Evolutionary conservation across 2,888 invertebrate genomes (phyloP).

Genomic region (Aelia acuminata): DNA sequence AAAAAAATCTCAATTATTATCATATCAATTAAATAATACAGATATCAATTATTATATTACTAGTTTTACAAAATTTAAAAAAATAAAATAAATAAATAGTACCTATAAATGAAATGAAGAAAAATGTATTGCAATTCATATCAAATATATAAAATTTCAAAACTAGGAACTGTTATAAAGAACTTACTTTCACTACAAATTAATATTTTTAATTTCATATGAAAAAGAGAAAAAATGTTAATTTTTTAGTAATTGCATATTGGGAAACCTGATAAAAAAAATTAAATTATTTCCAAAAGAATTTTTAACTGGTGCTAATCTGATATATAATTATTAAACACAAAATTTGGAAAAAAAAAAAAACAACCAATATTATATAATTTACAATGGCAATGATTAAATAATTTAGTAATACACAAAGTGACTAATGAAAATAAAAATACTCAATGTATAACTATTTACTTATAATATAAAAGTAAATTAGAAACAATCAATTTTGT

Average conservation of each 20-base stretch:
- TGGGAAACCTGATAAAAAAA: background rate
- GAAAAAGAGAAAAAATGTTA: background rate
- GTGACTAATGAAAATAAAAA: background rate
- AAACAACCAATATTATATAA: background rate
- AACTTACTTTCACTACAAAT: background rate
- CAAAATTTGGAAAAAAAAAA: background rate
- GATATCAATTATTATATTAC: background rate
- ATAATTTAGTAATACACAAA: background rate
- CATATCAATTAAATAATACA: background rate
- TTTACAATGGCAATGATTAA: slow-evolving; percentile 3
- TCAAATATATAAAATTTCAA: background rate
- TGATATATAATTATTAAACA: background rate
- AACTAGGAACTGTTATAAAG: slow-evolving; percentile 17
- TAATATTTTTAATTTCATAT: background rate
- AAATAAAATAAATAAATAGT: slow-evolving; percentile 14
- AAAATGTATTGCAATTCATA: background rate
- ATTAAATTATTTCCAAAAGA: background rate
- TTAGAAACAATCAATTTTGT: background rate
- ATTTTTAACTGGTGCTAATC: background rate
- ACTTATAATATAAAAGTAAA: slow-evolving; percentile 27
- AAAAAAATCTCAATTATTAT: background rate
- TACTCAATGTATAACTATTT: background rate
- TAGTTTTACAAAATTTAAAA: background rate
- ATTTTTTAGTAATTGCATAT: background rate
- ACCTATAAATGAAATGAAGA: background rate